Percentiles rank a stretch among this genome's conserved stretches.
These are phyloP conservation scores for Aspiorhynchus laticeps DNA, from an alignment of 2,113 vertebrate species.

Conservation along the genomic window DNA sequence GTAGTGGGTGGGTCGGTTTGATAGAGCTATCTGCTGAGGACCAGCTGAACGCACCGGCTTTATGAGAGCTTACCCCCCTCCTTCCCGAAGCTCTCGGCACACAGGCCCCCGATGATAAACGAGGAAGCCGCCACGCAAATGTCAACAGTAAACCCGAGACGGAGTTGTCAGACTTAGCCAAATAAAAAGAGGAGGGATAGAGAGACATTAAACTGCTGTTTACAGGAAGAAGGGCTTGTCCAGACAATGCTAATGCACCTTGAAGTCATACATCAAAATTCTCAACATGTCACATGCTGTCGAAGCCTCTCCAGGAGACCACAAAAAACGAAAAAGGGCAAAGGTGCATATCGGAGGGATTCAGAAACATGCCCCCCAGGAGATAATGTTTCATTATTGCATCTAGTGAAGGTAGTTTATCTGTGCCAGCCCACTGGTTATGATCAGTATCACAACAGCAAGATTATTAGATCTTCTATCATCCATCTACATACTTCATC, in stretches of 20 bases:
- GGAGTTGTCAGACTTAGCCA: conserved; percentile 36
- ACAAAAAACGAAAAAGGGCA: not conserved
- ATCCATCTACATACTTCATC: conserved; percentile 36
- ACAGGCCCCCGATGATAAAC: conserved; percentile 44
- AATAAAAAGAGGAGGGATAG: conserved; percentile 43
- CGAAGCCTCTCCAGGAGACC: not conserved
- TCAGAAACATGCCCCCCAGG: not conserved
- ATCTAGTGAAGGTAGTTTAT: not conserved
- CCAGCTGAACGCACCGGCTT: conserved; percentile 46
- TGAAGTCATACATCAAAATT: conserved; percentile 35
- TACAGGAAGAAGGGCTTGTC: conserved; percentile 47
- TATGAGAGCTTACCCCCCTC: conserved; percentile 18
- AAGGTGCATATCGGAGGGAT: not conserved
- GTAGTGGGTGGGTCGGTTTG: conserved; percentile 10
- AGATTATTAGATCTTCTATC: conserved; percentile 37
- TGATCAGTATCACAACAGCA: conserved; percentile 22
- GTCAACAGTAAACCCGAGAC: conserved; percentile 29
- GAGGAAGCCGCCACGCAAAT: conserved; percentile 36
- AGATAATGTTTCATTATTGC: conserved; percentile 29
- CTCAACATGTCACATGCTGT: not conserved
- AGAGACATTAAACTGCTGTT: conserved; percentile 52
- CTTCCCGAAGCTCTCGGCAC: not conserved
- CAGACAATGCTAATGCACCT: conserved; percentile 38
- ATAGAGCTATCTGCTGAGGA: conserved; percentile 43
- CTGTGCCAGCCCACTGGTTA: conserved; percentile 20